Percentiles rank a stretch among this genome's conserved stretches.
phyloP scores from a whole-genome alignment of 1,140 invertebrate species.

The Pararge aegeria region DNA sequence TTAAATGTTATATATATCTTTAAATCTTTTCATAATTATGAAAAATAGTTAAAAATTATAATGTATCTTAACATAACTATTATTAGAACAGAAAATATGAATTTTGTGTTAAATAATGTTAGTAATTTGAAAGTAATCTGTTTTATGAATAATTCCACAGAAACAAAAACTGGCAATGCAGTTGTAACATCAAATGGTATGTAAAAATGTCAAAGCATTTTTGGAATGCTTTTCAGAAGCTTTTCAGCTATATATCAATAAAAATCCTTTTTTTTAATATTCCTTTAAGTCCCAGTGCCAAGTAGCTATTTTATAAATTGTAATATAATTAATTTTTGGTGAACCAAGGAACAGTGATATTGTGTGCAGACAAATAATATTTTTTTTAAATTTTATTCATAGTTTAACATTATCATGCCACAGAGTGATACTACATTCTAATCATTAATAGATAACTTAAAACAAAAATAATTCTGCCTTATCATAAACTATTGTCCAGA shows the following conservation, averaged over 20 bases:
- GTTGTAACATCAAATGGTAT: constrained; percentile 6
- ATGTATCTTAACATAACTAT: no score
- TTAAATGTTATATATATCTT: no score
- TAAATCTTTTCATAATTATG: no score
- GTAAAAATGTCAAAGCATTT: background rate
- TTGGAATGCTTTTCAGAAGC: background rate
- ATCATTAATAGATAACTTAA: background rate
- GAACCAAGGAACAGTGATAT: no score
- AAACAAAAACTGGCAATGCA: constrained; percentile 4
- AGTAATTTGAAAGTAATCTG: background rate
- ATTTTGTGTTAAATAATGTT: background rate
- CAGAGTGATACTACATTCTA: background rate
- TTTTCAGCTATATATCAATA: background rate
- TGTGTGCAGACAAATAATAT: no score
- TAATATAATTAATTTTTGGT: no score
- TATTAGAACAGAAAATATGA: no score
- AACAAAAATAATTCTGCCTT: background rate
- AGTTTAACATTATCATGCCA: no score
- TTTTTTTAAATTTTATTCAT: no score
- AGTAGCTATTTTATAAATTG: no score
- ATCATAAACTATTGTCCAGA: background rate
- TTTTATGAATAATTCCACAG: constrained; percentile 2
- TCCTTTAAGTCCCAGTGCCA: background rate
- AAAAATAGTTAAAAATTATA: no score
- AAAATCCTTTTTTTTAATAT: background rate